phyloP scores from a whole-genome alignment of 2,113 vertebrate genomes.

The Psophia crepitans region DNA sequence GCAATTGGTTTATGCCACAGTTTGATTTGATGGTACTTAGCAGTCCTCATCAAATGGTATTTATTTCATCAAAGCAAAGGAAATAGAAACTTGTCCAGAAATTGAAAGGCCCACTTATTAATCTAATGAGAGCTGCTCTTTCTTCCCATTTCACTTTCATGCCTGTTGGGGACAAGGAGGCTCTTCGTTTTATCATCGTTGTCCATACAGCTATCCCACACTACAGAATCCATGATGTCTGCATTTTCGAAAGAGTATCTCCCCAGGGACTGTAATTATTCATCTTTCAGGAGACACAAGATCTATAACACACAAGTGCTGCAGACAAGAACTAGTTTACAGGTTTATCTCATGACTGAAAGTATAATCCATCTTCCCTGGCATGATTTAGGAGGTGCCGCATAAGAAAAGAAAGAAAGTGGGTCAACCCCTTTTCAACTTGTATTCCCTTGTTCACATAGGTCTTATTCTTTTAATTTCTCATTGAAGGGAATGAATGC shows the following conservation, averaged over 20 bases:
- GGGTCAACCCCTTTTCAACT: constrained; percentile 39
- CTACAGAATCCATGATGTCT: constrained; percentile 64
- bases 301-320: constrained; percentile 72
- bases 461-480: constrained; percentile 10
- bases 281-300: constrained; percentile 73
- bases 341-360: constrained; percentile 73
- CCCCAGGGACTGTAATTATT: constrained; percentile 70
- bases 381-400: constrained; percentile 67
- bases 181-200: constrained; percentile 57
- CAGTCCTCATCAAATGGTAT: constrained; percentile 35
- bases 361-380: constrained; percentile 72
- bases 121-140: constrained; percentile 52
- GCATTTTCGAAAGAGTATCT: constrained; percentile 56
- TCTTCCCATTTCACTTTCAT: constrained; percentile 58
- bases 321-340: constrained; percentile 70
- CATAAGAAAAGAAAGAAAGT: constrained; percentile 48
- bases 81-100: constrained; percentile 48
- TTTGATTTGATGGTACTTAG: constrained; percentile 47
- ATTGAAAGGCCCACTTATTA: constrained; percentile 38
- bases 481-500: neutral
- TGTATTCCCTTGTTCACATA: neutral
- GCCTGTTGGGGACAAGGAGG: constrained; percentile 62
- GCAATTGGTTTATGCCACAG: constrained; percentile 33
- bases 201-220: constrained; percentile 60
- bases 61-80: constrained; percentile 62